These are phyloP conservation scores for Hypsopygia costalis DNA, from an alignment of 2,888 invertebrate genomes.

Conservation along the genomic window DNA sequence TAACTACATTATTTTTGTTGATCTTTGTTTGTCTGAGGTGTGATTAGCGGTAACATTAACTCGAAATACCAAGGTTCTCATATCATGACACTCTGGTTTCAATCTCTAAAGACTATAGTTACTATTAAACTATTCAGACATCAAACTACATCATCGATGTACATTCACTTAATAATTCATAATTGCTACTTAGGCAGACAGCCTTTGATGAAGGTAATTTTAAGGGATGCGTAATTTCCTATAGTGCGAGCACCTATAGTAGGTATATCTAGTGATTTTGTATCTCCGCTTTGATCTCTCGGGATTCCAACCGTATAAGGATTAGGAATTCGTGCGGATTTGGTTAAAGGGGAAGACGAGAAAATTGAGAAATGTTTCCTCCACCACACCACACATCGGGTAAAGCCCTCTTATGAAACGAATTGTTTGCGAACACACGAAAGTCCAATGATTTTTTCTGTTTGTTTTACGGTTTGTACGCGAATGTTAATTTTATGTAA, in stretches of 20 bases:
- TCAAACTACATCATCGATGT: too few species aligned
- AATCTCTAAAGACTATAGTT: too few species aligned
- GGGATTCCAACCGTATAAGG: constrained; percentile 59
- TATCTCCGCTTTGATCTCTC: constrained; percentile 46
- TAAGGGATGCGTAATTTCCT: constrained; percentile 3
- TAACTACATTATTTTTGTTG: too few species aligned
- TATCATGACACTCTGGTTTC: too few species aligned
- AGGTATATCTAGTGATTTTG: constrained; percentile 37
- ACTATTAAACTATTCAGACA: too few species aligned
- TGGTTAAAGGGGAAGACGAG: constrained; percentile 62
- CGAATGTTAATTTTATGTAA: constrained; percentile 20
- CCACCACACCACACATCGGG: constrained; percentile 51
- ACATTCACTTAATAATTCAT: background rate
- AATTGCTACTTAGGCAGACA: background rate
- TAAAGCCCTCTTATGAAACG: constrained; percentile 45
- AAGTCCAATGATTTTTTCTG: constrained; percentile 42
- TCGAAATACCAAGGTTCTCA: too few species aligned
- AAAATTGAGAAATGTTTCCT: constrained; percentile 70
- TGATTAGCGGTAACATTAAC: too few species aligned
- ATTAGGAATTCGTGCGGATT: constrained; percentile 70
- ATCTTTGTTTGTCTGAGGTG: too few species aligned
- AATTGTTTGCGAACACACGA: constrained; percentile 41
- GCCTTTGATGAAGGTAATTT: constrained; percentile 4
- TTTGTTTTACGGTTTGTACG: constrained; percentile 27
- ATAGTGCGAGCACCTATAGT: background rate